Base-by-base conservation (phyloP, 2,797 vertebrate species). In the Anguilla anguilla region DNA sequence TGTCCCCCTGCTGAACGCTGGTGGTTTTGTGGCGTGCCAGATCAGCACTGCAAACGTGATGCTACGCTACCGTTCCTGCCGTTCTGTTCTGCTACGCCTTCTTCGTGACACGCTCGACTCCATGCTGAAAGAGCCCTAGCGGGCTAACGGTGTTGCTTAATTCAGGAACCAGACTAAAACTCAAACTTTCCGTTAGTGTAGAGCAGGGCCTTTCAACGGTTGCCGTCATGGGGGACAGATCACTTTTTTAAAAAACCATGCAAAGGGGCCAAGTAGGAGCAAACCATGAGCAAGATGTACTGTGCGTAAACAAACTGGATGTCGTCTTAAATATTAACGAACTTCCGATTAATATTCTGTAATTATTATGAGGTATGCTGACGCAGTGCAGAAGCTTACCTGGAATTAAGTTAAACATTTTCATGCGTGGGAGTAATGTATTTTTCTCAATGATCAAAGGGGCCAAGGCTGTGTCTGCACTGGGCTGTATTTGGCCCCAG, bases 381-480 rank as follows among this genome's bases (percentile, higher is more conserved):
- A 67, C 25, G 25, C 64, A 7, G 6, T n/a, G 25, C 64, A 67
- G 64, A 10, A 2, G 64, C 64, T n/a, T 67, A n/a, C n/a, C 64
- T 67, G 64, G 64, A 67, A 67, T 2, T 1, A 28, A n/a, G 64
- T 67, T 64, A n/a, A 28, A 67, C 22, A 67, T 67, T n/a, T 67
- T 28, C 25, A 28, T 67, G 64, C 64, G 25, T 67, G 64, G 64
- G 64, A 25, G 64, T 9, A 67, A 67, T 67, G 25, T 67, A 9
- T 67, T 67, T 64, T 67, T 67, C 64, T 67, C 64, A 93, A 93
- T 93, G 91, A 89, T 90, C 91, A 67, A 67, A 67, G 64, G 39
- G 25, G 64, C 7, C 64, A 7, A 28, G 6, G 1, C 64, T 67
- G 25, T 25, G 64, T 28, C 64, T 67, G 25, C 10, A 1, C 17